Base-by-base conservation (phyloP, 2,888 invertebrate species). In the Augiades crinisus region DNA sequence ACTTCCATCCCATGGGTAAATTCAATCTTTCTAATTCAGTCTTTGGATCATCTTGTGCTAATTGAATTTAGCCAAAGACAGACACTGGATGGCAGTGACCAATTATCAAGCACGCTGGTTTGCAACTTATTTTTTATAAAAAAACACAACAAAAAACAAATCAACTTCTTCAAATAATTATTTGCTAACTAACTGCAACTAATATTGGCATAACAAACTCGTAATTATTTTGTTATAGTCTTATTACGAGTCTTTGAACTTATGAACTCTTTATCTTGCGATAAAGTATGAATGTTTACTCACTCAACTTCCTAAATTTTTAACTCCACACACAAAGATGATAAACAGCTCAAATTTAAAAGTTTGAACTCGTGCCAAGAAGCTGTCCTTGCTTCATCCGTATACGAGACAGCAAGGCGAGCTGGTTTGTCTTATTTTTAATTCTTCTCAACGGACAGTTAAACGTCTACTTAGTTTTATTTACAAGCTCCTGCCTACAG, bases 331-430 rank as follows among this genome's bases (percentile, higher is more conserved):
- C 59, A 61, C 55, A 57, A 57, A 53, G 19, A 30, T 47, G 49
- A 60, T 59, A 62, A 63, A 65, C 58, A 61, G 57, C 54, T 43
- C 62, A 55, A 63, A 65, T 75, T 73, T 68, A 64, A 72, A 71
- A 72, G 57, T 64, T 81, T 85, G 82, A 76, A 61, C 60, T 52
- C 16, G 45, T 62, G 84, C 85, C 84, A 83, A 81, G 56, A 49
- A 33, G 30, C 51, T 57, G 81, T 70, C 83, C 81, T 82, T 82
- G 81, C 64, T 30, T 62, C 58, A 66, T 67, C 64, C 63, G 55
- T 64, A 58, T 68, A 64, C 67, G 69, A 80, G 82, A 81, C 79
- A 74, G 73, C 70, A 60, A 69, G 78, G 72, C 75, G 71, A 69
- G 67, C 63, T 63, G 67, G 63, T 63, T 56, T 53, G 55, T 50